These are phyloP conservation scores for Oegoconia quadripuncta DNA, from an alignment of 2,888 invertebrate species.

Conservation along the genomic window DNA sequence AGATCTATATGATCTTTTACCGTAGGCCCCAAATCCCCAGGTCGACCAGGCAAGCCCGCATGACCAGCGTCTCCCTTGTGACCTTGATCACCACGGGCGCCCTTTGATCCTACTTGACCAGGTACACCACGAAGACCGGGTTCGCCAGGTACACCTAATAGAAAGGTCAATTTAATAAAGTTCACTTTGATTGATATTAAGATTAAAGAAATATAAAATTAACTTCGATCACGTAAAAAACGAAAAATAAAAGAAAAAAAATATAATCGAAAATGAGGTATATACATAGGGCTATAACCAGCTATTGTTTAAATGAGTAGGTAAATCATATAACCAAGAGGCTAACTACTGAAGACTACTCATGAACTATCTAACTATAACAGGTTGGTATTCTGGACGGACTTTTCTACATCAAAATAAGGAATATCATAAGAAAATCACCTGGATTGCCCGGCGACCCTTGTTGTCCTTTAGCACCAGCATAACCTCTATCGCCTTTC, in stretches of 20 bases:
- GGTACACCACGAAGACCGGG: conserved; percentile 80
- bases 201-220: background rate
- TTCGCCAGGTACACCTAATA: conserved; percentile 81
- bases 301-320: too few relatives aligned
- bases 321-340: too few relatives aligned
- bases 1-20: conserved; percentile 58
- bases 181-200: too few relatives aligned
- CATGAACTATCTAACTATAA: too few relatives aligned
- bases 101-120: conserved; percentile 85
- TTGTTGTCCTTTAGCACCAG: conserved; percentile 86
- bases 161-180: conserved; percentile 2
- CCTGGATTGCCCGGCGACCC: conserved; percentile 82
- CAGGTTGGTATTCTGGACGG: too few relatives aligned
- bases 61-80: conserved; percentile 86
- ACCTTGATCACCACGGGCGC: conserved; percentile 87
- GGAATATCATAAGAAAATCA: conserved; percentile 26
- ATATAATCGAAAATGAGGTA: too few relatives aligned
- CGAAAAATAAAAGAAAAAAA: background rate
- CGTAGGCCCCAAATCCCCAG: conserved; percentile 85
- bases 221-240: background rate
- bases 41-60: conserved; percentile 87
- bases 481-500: conserved; percentile 86
- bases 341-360: too few relatives aligned
- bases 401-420: background rate
- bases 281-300: too few relatives aligned